These are phyloP conservation scores for Parapsyche elsis DNA, from an alignment of 1,140 invertebrate genomes.

Conservation along the genomic window DNA sequence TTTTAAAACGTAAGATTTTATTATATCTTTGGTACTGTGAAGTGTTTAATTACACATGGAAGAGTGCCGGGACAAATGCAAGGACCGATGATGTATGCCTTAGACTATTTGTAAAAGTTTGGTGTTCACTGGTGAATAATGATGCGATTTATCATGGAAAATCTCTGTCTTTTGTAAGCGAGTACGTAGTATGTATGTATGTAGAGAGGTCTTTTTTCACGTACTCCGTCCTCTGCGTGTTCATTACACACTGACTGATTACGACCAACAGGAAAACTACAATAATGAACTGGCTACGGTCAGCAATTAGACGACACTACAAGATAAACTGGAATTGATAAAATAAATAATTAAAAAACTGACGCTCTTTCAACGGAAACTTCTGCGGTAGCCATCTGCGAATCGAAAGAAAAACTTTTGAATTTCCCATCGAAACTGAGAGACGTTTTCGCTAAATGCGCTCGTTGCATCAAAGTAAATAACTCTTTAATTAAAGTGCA, in stretches of 20 bases:
- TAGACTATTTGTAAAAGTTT: constrained; percentile 20
- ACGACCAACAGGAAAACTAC: background rate
- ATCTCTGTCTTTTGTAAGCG: constrained; percentile 1
- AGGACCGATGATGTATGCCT: background rate
- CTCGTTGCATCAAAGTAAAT: no score
- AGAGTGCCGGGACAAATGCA: background rate
- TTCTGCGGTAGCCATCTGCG: no score
- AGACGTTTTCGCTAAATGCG: no score
- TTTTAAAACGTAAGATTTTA: no score
- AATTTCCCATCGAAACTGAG: no score
- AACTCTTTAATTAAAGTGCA: no score
- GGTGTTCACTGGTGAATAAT: constrained; percentile 25
- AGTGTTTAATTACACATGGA: background rate
- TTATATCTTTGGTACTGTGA: background rate
- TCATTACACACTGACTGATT: constrained; percentile 8
- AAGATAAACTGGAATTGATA: no score
- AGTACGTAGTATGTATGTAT: background rate
- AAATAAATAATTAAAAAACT: no score
- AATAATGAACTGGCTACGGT: no score
- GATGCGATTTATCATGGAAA: constrained; percentile 28
- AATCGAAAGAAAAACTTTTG: no score
- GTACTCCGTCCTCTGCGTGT: background rate
- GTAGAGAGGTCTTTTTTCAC: constrained; percentile 1
- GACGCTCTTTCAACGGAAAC: no score
- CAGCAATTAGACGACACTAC: no score